A percentile compares a stretch with the other conserved stretches of the same genome.
These are phyloP conservation scores for Ommatoiulus sabulosus DNA, from an alignment of 2,888 invertebrate genomes.

Conservation along the genomic window DNA sequence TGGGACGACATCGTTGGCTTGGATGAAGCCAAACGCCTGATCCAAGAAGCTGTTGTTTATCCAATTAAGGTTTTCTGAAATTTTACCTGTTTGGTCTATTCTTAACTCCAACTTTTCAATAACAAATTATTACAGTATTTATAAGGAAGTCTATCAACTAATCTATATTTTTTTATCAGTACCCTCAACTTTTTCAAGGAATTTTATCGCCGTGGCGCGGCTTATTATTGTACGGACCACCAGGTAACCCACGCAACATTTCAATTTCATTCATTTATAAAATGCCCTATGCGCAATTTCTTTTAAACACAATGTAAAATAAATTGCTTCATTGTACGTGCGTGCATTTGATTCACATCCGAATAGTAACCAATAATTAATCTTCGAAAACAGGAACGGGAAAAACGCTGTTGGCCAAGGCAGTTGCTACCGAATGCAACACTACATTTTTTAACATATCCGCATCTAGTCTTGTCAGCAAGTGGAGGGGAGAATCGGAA, in stretches of 20 bases:
- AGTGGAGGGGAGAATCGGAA: slow-evolving; percentile 97
- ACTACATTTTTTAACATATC: slow-evolving; percentile 91
- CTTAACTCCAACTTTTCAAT: neutral
- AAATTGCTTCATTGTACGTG: neutral
- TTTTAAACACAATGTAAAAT: neutral
- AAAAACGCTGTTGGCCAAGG: slow-evolving; percentile 92
- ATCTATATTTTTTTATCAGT: slow-evolving; percentile 64
- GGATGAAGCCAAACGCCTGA: slow-evolving; percentile 77
- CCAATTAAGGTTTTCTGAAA: slow-evolving; percentile 69
- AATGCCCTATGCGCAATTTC: neutral
- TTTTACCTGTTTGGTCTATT: neutral
- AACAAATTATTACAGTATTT: neutral
- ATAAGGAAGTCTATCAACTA: no score
- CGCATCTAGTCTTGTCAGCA: slow-evolving; percentile 89
- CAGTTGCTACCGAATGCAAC: slow-evolving; percentile 83
- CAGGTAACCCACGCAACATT: slow-evolving; percentile 69
- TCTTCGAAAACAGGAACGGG: slow-evolving; percentile 68
- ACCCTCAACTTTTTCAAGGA: slow-evolving; percentile 70
- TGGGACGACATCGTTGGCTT: slow-evolving; percentile 89
- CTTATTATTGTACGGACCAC: slow-evolving; percentile 79
- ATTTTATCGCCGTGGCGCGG: slow-evolving; percentile 84
- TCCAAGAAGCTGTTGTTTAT: slow-evolving; percentile 89
- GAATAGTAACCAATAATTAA: neutral
- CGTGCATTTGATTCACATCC: neutral
- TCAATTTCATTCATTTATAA: neutral